A percentile compares a stretch with the other conserved stretches of the same genome.
These are phyloP conservation scores for Trematocara macrostoma DNA, from an alignment of 2,113 vertebrate species.

Conservation along the genomic window DNA sequence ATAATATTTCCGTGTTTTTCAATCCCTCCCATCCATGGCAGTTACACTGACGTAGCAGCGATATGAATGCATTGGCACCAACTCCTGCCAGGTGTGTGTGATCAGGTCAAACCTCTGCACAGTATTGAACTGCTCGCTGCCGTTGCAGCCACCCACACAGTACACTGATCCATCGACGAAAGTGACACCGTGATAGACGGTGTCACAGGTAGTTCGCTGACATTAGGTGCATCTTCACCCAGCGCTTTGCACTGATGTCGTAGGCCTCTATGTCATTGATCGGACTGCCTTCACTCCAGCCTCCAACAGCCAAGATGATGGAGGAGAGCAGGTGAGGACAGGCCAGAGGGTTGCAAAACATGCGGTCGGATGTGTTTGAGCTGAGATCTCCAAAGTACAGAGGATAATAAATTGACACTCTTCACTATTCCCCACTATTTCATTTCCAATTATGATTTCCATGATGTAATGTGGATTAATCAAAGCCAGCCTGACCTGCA, in stretches of 20 bases:
- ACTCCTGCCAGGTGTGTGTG: conserved; percentile 10
- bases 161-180: conserved; percentile 21
- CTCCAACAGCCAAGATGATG: conserved; percentile 11
- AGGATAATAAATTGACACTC: neutral
- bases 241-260: neutral
- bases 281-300: neutral
- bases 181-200: neutral
- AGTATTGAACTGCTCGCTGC: neutral
- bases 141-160: conserved; percentile 13
- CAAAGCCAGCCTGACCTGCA: conserved; percentile 14
- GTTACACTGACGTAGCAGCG: conserved; percentile 15
- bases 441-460: neutral
- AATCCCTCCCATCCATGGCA: neutral
- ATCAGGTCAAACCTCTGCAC: conserved; percentile 1
- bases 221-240: neutral
- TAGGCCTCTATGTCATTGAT: neutral
- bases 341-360: neutral
- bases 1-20: too few species aligned
- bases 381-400: neutral
- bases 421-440: neutral
- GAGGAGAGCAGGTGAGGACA: neutral
- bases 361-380: neutral
- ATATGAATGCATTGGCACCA: neutral
- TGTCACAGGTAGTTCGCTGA: neutral
- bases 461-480: neutral